Base-by-base conservation (phyloP, 2,888 invertebrate genomes). In the Masnerella sp. region DNA sequence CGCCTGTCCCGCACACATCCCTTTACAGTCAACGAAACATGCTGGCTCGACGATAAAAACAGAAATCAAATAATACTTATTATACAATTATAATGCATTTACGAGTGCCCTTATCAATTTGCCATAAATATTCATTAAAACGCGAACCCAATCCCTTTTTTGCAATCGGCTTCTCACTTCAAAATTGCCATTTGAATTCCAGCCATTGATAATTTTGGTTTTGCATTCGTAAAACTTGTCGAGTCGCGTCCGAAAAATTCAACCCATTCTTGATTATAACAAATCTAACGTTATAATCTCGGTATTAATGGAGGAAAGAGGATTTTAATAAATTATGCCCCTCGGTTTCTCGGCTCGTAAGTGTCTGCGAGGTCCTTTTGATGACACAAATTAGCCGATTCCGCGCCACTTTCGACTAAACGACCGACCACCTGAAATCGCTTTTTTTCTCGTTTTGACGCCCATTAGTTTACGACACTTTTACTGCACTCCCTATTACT, bases 301-400 rank as follows among this genome's bases (percentile, higher is more conserved):
- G 47, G 22, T 68, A 45, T 69, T 61, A 69, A 69, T 54, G 68
- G 18, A 14, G 56, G 12, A 58, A 71, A 71, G 43, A 34, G 54
- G 70, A 71, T 71, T 64, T 56, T 78, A 81, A 81, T 81, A 80
- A 81, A 79, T 81, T 77, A 81, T 76, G 61, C 74, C 56, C 34
- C 65, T 45, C 67, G 49, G 47, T 65, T 51, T 58, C 65, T 45
- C 67, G 49, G 47, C 68, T 51, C 54, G 64, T 74, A 75, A 75
- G 61, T 47, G 64, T 71, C 51, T 59, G 52, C 5, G 30, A 47
- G 68, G 65, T 62, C 73, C 54, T 34, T 67, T 68, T 78, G 80
- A 79, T 75, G 75, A 78, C 77, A 71, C 75, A 75, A 80, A 78
- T 80, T 77, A 67, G 71, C 79, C 65, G 67, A 78, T 77, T 77